A percentile compares a stretch with the other conserved stretches of the same genome.
Conservation (phyloP, 1,140 invertebrate genomes). For the Muscidifurax raptorellus region DNA sequence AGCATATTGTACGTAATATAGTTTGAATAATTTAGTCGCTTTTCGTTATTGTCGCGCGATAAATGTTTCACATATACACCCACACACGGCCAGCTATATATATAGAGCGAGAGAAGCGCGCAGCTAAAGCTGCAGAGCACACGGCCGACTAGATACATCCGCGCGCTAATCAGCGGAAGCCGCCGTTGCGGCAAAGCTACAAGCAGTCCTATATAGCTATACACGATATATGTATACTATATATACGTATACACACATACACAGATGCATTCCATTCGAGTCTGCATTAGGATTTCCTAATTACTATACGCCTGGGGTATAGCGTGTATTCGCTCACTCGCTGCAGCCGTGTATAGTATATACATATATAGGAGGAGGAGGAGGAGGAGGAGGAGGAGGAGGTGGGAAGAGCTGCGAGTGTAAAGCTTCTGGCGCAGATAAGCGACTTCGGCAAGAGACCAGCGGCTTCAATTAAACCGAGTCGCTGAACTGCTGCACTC, state of each 20-base stretch:
- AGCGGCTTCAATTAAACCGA: constrained; percentile 30
- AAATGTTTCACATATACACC: not conserved
- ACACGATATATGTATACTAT: too few species aligned
- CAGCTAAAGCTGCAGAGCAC: too few species aligned
- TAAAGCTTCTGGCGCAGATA: constrained; percentile 10
- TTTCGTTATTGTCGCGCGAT: constrained; percentile 21
- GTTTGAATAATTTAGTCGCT: not conserved
- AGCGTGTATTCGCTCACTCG: not conserved
- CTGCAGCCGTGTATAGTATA: not conserved
- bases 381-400: not conserved
- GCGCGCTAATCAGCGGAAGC: constrained; percentile 29
- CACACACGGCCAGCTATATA: too few species aligned
- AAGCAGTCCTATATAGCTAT: too few species aligned
- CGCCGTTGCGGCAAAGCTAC: not conserved
- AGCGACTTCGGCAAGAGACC: not conserved
- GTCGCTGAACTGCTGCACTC: not conserved
- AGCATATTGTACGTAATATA: not conserved
- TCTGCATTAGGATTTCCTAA: constrained; percentile 33
- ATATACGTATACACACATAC: not conserved
- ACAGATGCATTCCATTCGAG: not conserved
- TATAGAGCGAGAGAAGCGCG: not conserved
- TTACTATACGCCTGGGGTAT: not conserved
- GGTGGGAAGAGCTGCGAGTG: not conserved
- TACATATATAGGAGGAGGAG: too few species aligned
- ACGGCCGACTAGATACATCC: not conserved